Evolutionary conservation across 2,888 invertebrate species (phyloP), one percentile per base, ranked within the genome.

Genomic region (Horisme vitalbata): DNA sequence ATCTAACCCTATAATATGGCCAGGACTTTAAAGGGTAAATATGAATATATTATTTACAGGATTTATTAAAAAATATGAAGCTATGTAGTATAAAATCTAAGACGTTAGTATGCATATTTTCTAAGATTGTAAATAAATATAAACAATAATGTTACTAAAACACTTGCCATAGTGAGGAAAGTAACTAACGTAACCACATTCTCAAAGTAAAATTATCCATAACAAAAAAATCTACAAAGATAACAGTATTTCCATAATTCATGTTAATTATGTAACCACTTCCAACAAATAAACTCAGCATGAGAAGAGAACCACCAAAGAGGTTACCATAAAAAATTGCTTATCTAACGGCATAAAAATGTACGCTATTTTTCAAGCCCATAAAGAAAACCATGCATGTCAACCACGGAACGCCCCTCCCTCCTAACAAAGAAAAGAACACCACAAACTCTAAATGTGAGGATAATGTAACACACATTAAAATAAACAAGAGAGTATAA

Each of bases 311-410:
- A 38, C 31, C 49, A 24, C 35, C 27, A 39, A 43, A 44, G 39
- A 21, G 35, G 39, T 24, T 41, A 30, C 24, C 38, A 52, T 54
- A 52, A 55, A 57, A 49, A 57, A 39, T 39, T 37, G 39, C 43
- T 43, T 48, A 48, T 49, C 39, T 49, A 49, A 44, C 49, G 47
- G 50, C 50, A 51, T 51, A 55, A 51, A 57, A 57, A 52, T 52
- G 51, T 55, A 52, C 49, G 55, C 57, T 49, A 53, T 55, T 58
- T 52, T 55, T 52, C 44, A 44, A 48, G 48, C 52, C 51, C 43
- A 47, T 52, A 53, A 58, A 53, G 55, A 47, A 48, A 51, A 53
- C 52, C 51, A 55, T 58, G 52, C 52, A 52, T 52, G 53, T 50
- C 58, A 55, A 55, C 53, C 39, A 41, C 37, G 55, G 39, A 49